Percentiles rank a stretch among this genome's conserved stretches.
Conservation (phyloP, 2,888 invertebrate genomes). For the Nemapogon koenigi region DNA sequence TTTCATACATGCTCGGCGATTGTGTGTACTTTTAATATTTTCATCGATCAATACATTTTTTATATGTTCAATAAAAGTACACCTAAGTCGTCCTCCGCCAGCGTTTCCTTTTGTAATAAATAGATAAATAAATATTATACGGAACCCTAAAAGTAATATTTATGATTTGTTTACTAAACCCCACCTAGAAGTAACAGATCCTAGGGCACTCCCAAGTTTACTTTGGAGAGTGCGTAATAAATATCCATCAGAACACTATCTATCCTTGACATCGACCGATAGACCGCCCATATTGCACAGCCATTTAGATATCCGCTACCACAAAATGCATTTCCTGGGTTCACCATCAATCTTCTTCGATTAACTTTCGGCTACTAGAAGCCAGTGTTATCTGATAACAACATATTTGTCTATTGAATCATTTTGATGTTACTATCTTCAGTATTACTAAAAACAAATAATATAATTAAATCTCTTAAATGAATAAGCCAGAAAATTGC, state of each 20-base stretch:
- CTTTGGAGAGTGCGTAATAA: slow-evolving; percentile 38
- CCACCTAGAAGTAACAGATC: slow-evolving; percentile 28
- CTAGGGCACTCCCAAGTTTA: slow-evolving; percentile 36
- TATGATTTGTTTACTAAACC: too few species aligned
- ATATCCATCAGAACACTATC: slow-evolving; percentile 49
- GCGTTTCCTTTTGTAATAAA: too few species aligned
- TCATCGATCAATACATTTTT: too few species aligned
- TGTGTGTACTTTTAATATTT: too few species aligned
- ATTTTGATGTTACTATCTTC: background rate
- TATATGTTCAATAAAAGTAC: too few species aligned
- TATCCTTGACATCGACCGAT: slow-evolving; percentile 51
- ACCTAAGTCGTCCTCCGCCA: too few species aligned
- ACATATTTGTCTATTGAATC: background rate
- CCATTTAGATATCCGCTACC: slow-evolving; percentile 53
- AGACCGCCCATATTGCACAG: slow-evolving; percentile 44
- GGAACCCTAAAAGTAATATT: too few species aligned
- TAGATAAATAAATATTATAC: too few species aligned
- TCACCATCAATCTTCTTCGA: slow-evolving; percentile 33
- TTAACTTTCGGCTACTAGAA: background rate
- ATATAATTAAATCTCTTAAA: too few species aligned
- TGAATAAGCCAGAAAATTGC: too few species aligned
- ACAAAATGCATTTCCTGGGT: slow-evolving; percentile 51
- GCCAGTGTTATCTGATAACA: background rate
- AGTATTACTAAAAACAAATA: too few species aligned
- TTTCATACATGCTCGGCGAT: too few species aligned